A percentile compares a stretch with the other conserved stretches of the same genome.
Evolutionary conservation across 2,888 invertebrate species (phyloP).

Genomic region (Eristalis intricaria): DNA sequence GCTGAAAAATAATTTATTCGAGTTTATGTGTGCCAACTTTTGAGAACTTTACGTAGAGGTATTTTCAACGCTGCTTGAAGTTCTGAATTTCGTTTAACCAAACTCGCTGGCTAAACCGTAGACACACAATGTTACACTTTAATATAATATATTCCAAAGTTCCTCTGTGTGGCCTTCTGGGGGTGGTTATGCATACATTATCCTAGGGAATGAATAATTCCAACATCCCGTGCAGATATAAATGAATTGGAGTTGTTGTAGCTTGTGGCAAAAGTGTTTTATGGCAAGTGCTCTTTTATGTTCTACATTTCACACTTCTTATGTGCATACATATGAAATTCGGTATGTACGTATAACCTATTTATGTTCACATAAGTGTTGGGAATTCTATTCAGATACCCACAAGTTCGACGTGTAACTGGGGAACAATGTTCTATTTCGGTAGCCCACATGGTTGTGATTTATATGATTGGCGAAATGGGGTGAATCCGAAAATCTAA

Average conservation of each 20-base stretch:
- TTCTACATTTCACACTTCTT: constrained; percentile 64
- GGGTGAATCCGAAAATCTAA: constrained; percentile 64
- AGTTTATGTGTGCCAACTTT: too few species aligned
- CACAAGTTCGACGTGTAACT: constrained; percentile 39
- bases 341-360: not conserved
- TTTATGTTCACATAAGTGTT: constrained; percentile 28
- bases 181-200: constrained; percentile 68
- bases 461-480: constrained; percentile 43
- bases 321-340: not conserved
- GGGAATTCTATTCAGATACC: constrained; percentile 42
- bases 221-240: constrained; percentile 60
- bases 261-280: constrained; percentile 70
- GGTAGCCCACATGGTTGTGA: constrained; percentile 65
- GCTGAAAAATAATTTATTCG: too few species aligned
- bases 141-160: constrained; percentile 15
- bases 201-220: constrained; percentile 61
- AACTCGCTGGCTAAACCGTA: not conserved
- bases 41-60: too few species aligned
- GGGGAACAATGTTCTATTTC: constrained; percentile 65
- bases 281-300: constrained; percentile 69
- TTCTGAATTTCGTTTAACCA: not conserved
- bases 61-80: too few species aligned
- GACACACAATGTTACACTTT: not conserved
- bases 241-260: constrained; percentile 62
- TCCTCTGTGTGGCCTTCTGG: constrained; percentile 24